Conservation (phyloP, 2,888 invertebrate species). For the Eilema depressum region DNA sequence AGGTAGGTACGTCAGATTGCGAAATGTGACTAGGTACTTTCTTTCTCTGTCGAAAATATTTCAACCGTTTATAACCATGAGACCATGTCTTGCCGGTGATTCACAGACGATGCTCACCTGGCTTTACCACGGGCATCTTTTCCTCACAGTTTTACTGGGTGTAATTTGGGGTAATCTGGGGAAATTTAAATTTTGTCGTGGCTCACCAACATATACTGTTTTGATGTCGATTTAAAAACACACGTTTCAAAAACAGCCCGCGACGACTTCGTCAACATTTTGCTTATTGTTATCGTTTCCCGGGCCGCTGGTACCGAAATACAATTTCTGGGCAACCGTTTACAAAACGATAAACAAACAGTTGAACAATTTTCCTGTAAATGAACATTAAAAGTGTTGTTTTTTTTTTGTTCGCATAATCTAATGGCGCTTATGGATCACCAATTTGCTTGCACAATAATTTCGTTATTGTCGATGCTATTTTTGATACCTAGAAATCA, state of each 20-base stretch:
- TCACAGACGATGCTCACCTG: too few species aligned
- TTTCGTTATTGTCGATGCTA: not conserved
- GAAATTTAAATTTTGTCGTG: too few species aligned
- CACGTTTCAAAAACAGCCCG: not conserved
- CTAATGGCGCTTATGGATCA: not conserved
- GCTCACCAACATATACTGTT: not conserved
- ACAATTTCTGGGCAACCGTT: conserved; percentile 12
- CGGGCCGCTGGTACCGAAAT: conserved; percentile 1
- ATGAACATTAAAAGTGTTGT: conserved; percentile 9
- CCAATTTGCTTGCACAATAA: not conserved
- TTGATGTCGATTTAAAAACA: conserved; percentile 5
- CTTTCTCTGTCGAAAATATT: not conserved
- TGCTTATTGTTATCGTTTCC: conserved; percentile 7
- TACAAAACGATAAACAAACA: conserved; percentile 25
- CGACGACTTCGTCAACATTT: conserved; percentile 5
- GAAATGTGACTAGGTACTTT: too few species aligned
- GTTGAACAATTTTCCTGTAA: conserved; percentile 8
- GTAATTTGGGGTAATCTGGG: too few species aligned
- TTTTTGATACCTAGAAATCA: too few species aligned
- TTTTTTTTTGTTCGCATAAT: conserved; percentile 4
- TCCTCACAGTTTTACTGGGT: too few species aligned
- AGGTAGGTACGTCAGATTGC: too few species aligned
- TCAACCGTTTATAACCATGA: too few species aligned
- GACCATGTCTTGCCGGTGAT: too few species aligned
- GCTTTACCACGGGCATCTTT: too few species aligned